A percentile compares a stretch with the other conserved stretches of the same genome.
phyloP scores from a whole-genome alignment of 2,113 vertebrate genomes.

The Sturnira hondurensis region DNA sequence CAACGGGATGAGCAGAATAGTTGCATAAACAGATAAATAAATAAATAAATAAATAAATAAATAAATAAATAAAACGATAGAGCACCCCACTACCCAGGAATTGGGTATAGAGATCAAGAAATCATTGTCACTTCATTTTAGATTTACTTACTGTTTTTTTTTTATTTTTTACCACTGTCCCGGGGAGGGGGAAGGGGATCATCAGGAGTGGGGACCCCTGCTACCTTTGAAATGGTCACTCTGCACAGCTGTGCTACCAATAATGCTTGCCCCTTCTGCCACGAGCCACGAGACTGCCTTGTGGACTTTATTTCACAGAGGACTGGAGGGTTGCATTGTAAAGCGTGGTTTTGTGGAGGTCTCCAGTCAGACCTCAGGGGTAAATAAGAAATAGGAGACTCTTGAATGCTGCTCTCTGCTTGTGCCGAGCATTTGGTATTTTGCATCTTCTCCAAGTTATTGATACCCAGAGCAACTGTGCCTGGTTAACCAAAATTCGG shows the following conservation, averaged over 20 bases:
- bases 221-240: not conserved
- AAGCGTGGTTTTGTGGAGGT: not conserved
- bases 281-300: slow-evolving; percentile 11
- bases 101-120: not conserved
- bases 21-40: not conserved
- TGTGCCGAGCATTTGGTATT: not conserved
- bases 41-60: not conserved
- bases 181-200: too few relatives aligned
- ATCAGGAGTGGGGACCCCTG: not conserved
- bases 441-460: slow-evolving; percentile 48
- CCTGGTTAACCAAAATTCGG: slow-evolving; percentile 60
- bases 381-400: not conserved
- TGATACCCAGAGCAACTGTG: slow-evolving; percentile 30
- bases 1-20: not conserved
- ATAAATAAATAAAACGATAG: not conserved
- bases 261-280: not conserved
- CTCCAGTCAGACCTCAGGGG: not conserved
- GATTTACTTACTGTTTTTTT: not conserved
- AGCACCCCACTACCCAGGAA: not conserved
- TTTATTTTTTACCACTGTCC: too few relatives aligned
- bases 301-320: not conserved
- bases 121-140: slow-evolving; percentile 21
- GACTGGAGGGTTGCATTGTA: not conserved
- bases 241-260: not conserved
- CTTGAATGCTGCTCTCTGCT: not conserved